These are phyloP conservation scores for Carlito syrichta DNA, from an alignment of 2,113 vertebrate genomes.

Conservation along the genomic window DNA sequence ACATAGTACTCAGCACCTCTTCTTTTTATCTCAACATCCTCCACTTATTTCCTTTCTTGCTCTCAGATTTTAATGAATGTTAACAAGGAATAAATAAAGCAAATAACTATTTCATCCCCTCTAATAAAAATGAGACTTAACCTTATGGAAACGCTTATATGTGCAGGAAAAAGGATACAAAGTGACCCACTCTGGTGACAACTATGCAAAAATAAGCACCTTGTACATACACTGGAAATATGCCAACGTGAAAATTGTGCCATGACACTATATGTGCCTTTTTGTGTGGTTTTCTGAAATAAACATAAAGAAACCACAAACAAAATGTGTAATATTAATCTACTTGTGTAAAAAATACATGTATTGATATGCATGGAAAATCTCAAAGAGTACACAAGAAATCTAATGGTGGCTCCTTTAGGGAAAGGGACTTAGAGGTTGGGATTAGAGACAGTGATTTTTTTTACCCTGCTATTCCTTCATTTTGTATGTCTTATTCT, in stretches of 20 bases:
- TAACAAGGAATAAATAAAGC: constrained; percentile 1
- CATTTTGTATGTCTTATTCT: not conserved
- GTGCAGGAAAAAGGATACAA: not conserved
- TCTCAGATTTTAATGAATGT: not conserved
- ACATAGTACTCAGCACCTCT: no score
- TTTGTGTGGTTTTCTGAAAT: constrained; percentile 18
- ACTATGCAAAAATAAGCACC: not conserved
- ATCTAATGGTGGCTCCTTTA: not conserved
- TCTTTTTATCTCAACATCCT: not conserved
- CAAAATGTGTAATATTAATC: not conserved
- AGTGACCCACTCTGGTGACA: not conserved
- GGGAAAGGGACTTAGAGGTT: not conserved
- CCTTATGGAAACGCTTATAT: not conserved
- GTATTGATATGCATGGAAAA: not conserved
- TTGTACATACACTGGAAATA: not conserved
- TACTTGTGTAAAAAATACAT: not conserved
- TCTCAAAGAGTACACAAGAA: not conserved
- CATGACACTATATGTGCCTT: not conserved
- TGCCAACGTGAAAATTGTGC: not conserved
- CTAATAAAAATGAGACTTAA: not conserved
- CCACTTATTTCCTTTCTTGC: not conserved
- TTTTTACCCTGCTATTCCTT: not conserved
- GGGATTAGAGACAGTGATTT: not conserved
- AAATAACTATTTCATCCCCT: not conserved
- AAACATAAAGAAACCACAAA: not conserved